Evolutionary conservation across 2,888 invertebrate species (phyloP).

Genomic region (Limnephilus auricula): DNA sequence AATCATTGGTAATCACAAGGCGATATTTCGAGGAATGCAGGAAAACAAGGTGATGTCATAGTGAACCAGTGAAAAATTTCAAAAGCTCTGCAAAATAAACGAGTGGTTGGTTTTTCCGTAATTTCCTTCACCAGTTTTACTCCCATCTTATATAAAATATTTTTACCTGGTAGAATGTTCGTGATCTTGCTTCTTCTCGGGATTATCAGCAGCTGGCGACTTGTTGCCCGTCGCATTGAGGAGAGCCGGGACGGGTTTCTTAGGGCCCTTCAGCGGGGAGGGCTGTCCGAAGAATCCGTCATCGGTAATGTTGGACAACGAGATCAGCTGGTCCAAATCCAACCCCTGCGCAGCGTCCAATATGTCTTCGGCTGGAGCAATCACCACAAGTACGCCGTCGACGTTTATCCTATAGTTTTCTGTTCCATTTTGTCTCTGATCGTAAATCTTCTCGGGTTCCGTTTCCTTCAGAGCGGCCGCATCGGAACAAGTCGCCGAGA

Average conservation of each 20-base stretch:
- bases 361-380: slow-evolving; percentile 81
- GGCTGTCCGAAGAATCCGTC: slow-evolving; percentile 67
- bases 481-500: slow-evolving; percentile 66
- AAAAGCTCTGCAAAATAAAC: background rate
- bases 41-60: background rate
- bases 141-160: background rate
- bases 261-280: slow-evolving; percentile 56
- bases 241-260: slow-evolving; percentile 67
- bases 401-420: slow-evolving; percentile 86
- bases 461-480: slow-evolving; percentile 70
- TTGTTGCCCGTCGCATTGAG: slow-evolving; percentile 43
- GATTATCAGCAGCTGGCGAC: slow-evolving; percentile 15
- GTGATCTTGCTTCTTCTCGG: background rate
- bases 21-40: background rate
- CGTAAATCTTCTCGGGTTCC: slow-evolving; percentile 75
- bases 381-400: slow-evolving; percentile 82
- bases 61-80: background rate
- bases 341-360: slow-evolving; percentile 77
- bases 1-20: background rate
- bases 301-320: slow-evolving; percentile 72
- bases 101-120: background rate
- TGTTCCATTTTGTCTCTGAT: slow-evolving; percentile 88
- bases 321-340: slow-evolving; percentile 71
- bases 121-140: background rate
- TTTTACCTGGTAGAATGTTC: background rate